These are phyloP conservation scores for Rhimphoctona megacephalus DNA, from an alignment of 2,888 invertebrate species.

Conservation along the genomic window DNA sequence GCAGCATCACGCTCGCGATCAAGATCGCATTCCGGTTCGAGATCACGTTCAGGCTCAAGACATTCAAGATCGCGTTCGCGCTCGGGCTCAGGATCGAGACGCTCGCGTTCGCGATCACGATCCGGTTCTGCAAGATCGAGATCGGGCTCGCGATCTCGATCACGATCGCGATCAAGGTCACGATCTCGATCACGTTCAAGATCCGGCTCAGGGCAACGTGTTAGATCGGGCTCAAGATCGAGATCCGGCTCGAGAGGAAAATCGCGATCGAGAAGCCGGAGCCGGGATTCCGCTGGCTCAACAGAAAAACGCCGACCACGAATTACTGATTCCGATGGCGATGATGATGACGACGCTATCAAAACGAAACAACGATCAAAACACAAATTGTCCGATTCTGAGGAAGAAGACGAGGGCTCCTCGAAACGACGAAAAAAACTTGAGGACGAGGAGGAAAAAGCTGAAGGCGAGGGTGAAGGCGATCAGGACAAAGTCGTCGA, in stretches of 20 bases:
- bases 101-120: conserved; percentile 51
- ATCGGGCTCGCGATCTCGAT: background rate
- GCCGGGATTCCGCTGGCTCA: conserved; percentile 74
- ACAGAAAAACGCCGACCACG: conserved; percentile 81
- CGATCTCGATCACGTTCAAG: conserved; percentile 76
- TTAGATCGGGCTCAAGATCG: conserved; percentile 75
- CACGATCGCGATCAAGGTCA: conserved; percentile 63
- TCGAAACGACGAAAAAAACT: conserved; percentile 64
- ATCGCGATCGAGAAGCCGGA: conserved; percentile 78
- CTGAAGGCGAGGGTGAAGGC: conserved; percentile 78
- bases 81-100: conserved; percentile 72
- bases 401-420: conserved; percentile 81
- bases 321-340: conserved; percentile 88
- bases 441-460: conserved; percentile 75
- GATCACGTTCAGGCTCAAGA: conserved; percentile 26
- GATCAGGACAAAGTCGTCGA: conserved; percentile 74
- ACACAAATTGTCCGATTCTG: conserved; percentile 81
- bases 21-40: conserved; percentile 62
- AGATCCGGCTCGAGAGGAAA: conserved; percentile 65
- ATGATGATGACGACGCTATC: conserved; percentile 81
- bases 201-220: conserved; percentile 66
- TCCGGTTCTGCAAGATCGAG: conserved; percentile 22
- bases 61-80: conserved; percentile 75
- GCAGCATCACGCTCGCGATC: conserved; percentile 69
- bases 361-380: conserved; percentile 81